Evolutionary conservation across 2,888 invertebrate genomes (phyloP), one percentile per base, ranked within the genome.

Genomic region (Erpobdella octoculata): DNA sequence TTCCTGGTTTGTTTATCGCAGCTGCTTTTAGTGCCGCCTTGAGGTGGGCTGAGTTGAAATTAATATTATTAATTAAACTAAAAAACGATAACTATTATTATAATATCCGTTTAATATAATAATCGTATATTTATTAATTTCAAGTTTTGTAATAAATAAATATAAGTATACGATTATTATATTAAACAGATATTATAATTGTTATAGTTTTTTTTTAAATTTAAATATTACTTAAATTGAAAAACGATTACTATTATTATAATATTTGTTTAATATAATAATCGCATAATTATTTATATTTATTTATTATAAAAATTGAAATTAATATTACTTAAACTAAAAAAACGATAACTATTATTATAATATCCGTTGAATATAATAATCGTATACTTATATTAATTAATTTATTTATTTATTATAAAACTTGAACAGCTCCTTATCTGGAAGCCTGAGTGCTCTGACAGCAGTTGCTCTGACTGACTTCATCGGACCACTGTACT

Each of bases 391-490:
- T 46, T 3, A 18, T 3, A 46, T n/a, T 2, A 46, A 46, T 2
- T 46, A 21, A n/a, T 21, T 46, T 21, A 46, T 3, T 46, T 46
- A 5, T 12, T n/a, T n/a, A n/a, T n/a, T n/a, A n/a, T n/a, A n/a
- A n/a, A n/a, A n/a, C n/a, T n/a, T n/a, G n/a, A n/a, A 4, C 71
- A 76, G 76, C 78, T 94, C 94, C 12, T 92, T 95, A 12, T 93
- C 93, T 0, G 91, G 93, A 36, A 93, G 93, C 0, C 83, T 94
- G 72, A 94, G 93, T 80, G 93, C 93, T 0, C 84, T 95, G 74
- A 90, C 94, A 0, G 93, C 94, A 2, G 90, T 93, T 36, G 89
- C 91, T 1, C 89, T 91, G 79, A 90, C 93, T 82, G 95, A 95
- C 83, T 86, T 93, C 73, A 86, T 91, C 0, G 87, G 87, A 33